Evolutionary conservation across 2,888 invertebrate genomes (phyloP).

Genomic region (Anthoptus insignis): DNA sequence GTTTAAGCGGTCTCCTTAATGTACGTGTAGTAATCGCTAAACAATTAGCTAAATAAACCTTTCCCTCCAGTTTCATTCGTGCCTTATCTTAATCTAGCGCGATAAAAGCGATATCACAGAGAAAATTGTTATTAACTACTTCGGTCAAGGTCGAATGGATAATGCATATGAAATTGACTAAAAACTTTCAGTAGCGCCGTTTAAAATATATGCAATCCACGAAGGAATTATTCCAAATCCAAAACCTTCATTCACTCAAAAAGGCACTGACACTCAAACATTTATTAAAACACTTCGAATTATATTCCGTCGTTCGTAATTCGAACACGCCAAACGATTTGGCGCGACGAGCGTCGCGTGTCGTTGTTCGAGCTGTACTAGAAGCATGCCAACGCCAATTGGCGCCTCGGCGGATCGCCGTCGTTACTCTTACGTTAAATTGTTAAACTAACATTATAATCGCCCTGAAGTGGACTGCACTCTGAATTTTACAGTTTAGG

Average conservation of each 20-base stretch:
- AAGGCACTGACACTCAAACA: slow-evolving; percentile 66
- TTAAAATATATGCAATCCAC: background rate
- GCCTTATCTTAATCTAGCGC: background rate
- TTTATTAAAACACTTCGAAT: slow-evolving; percentile 59
- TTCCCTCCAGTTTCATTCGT: no score
- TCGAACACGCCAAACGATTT: slow-evolving; percentile 54
- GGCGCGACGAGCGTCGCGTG: slow-evolving; percentile 70
- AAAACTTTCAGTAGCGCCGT: background rate
- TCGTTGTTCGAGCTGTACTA: slow-evolving; percentile 77
- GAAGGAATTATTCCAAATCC: no score
- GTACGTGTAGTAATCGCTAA: no score
- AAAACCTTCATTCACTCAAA: slow-evolving; percentile 26
- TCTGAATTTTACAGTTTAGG: background rate
- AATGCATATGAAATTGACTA: background rate
- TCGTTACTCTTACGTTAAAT: slow-evolving; percentile 39
- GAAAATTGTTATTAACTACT: slow-evolving; percentile 5
- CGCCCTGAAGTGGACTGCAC: background rate
- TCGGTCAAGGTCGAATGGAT: background rate
- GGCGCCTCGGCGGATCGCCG: slow-evolving; percentile 53
- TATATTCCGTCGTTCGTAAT: slow-evolving; percentile 56
- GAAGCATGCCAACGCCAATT: slow-evolving; percentile 58
- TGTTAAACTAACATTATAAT: slow-evolving; percentile 42
- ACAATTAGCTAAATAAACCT: no score
- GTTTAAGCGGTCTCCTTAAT: no score
- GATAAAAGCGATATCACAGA: background rate